phyloP scores from a whole-genome alignment of 1,140 invertebrate species.

The Trachelipus rathkii region DNA sequence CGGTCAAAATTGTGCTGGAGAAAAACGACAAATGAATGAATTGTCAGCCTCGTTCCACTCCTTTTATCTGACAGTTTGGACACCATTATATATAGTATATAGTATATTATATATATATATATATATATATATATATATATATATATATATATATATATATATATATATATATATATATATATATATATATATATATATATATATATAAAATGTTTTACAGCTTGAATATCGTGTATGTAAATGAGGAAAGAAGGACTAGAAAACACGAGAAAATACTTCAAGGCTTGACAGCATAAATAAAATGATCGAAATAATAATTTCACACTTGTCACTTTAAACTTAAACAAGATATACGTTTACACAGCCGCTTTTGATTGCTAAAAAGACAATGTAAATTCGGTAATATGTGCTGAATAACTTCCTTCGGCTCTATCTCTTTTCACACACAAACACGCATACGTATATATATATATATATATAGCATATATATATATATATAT shows the following conservation, averaged over 20 bases:
- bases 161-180: conserved; percentile 15
- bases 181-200: conserved; percentile 15
- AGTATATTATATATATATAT: too few species aligned
- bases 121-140: too few species aligned
- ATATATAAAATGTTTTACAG: not conserved
- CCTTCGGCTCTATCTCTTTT: not conserved
- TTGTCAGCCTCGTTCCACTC: too few species aligned
- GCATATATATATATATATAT: too few species aligned
- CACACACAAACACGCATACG: not conserved
- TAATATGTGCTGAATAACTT: not conserved
- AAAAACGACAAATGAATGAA: too few species aligned
- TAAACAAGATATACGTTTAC: not conserved
- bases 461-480: not conserved
- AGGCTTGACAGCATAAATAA: conserved; percentile 3
- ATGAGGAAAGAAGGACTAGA: not conserved
- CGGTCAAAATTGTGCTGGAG: too few species aligned
- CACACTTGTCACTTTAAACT: conserved; percentile 12
- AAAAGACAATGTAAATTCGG: not conserved
- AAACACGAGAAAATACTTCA: conserved; percentile 10
- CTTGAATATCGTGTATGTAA: conserved; percentile 2
- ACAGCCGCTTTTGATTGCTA: not conserved
- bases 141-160: conserved; percentile 15
- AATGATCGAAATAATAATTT: conserved; percentile 12
- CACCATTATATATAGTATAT: too few species aligned
- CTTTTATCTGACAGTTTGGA: too few species aligned